Base-by-base conservation (phyloP, 1,140 invertebrate species). In the Drosophila dunni region DNA sequence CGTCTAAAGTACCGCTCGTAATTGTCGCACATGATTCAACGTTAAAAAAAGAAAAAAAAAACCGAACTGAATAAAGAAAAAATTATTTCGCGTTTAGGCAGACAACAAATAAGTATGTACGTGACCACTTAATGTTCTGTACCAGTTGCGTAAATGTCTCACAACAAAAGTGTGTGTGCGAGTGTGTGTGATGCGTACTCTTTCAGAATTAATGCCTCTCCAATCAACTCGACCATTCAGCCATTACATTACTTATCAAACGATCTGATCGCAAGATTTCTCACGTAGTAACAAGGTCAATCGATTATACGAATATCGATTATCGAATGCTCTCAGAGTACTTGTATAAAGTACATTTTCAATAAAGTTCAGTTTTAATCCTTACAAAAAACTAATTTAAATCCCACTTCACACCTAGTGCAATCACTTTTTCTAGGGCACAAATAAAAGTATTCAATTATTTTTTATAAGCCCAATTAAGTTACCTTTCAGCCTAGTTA, bases 21-120 rank as follows among this genome's bases (percentile, higher is more conserved):
- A 81, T 81, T 81, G 79, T 81, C 68, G 78, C 79, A 81, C 78
- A 81, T 81, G 79, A 81, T 81, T 81, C 81, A 81, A 81, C 68
- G 79, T 76, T 81, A 76, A 61, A 61, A 17, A 46, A 46, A 46
- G 20, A 46, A 11, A 46, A 46, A 45, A 45, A 45, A 13, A 45
- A 20, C 17, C 17, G 17, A 20, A 20, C 17, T 20, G 17, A 45
- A 45, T 13, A 5, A 58, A 45, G 44, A 42, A 24, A 45, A 79
- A 76, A 75, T 66, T 75, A 76, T 82, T 79, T 62, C 72, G 72
- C 81, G 67, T 76, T 79, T 69, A 84, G 76, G 68, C 66, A 68
- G 71, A 65, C 62, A 17, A 56, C 38, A 24, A 13, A 63, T 50
- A 29, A 29, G 24, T 29, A 29, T 29, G 24, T 29, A 69, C 67